Evolutionary conservation across 2,113 vertebrate genomes (phyloP), one percentile per base, ranked within the genome.

Genomic region (Pandion haliaetus): DNA sequence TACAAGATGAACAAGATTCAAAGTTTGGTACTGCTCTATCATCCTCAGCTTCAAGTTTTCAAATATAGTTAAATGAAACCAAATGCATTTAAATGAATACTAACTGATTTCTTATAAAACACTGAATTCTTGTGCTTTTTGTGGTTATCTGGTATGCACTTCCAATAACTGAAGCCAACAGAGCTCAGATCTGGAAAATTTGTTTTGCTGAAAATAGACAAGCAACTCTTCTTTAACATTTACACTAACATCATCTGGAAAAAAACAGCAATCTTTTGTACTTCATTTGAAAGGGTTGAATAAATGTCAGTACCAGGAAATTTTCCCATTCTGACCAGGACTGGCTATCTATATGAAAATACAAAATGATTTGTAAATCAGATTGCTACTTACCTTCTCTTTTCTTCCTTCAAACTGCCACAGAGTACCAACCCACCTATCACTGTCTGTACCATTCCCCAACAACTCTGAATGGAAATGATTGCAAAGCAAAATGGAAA

Each of bases 91-190:
- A 95, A 94, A 89, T 57, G 29, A 92, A 71, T 84, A 71, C 2
- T 34, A 93, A 93, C 26, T 62, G 52, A 93, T 95, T 98, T 95
- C 81, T 90, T 95, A 95, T 69, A 96, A 91, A 92, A 82, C 24
- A 77, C 24, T 52, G 88, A 81, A 97, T 97, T 98, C 90, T 93
- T 97, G 62, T 70, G 80, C 88, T 94, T 92, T 92, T 92, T 92
- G 95, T 94, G 93, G 90, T 70, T 94, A 93, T 91, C 66, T 91
- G 69, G 81, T 76, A 91, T 71, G 86, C 40, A 57, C 25, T 83
- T 97, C 57, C 81, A 96, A 93, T 83, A 95, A 76, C 50, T 50
- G 65, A 91, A 93, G 71, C 62, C 82, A 95, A 73, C 23, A 62
- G 61, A 89, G 66, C 62, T 91, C 92, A 92, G 47, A 94, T 92